Evolutionary conservation across 2,113 vertebrate genomes (phyloP), one percentile per base, ranked within the genome.

Genomic region (Catagonus wagneri): DNA sequence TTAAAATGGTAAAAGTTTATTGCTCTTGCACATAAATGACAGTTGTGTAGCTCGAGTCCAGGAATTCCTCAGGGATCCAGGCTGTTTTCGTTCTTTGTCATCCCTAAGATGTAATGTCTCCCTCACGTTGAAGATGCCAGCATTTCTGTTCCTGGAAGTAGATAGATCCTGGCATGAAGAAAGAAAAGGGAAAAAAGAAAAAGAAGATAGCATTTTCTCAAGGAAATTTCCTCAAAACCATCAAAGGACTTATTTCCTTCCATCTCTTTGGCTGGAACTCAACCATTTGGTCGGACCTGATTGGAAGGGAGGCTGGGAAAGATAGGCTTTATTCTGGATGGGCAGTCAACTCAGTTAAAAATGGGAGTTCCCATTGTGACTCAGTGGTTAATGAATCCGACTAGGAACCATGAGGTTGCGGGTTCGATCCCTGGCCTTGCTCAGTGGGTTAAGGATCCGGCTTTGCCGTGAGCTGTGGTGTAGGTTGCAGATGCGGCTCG

Each of bases 171-270:
- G 58, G 27, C 56, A 65, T 84, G 25, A 12, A 61, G 25, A 61
- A 58, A 58, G 17, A 61, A 12, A 25, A 12, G 3, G 12, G 12
- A 0, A 0, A 0, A 29, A 22, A 58, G 34, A 12, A 61, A n/a
- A 71, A 36, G 81, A 83, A 84, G 12, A 63, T 4, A 60, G 58
- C 16, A 54, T 61, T 83, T 92, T 89, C 65, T 89, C 66, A 56
- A 75, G 79, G 63, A 94, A 75, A 75, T 96, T 84, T 92, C 25
- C 52, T 83, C 27, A 56, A 76, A 88, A 75, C n/a, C 56, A 19
- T 87, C 20, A 78, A 50, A 85, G 27, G 66, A n/a, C 54, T 83
- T 54, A 25, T 20, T 69, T 96, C 10, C 54, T 75, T 87, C 65
- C 39, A 69, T 83, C 39, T 78, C 50, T 19, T 61, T 84, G 56